phyloP scores from a whole-genome alignment of 1,140 invertebrate genomes.

The Mactra quadrangularis region DNA sequence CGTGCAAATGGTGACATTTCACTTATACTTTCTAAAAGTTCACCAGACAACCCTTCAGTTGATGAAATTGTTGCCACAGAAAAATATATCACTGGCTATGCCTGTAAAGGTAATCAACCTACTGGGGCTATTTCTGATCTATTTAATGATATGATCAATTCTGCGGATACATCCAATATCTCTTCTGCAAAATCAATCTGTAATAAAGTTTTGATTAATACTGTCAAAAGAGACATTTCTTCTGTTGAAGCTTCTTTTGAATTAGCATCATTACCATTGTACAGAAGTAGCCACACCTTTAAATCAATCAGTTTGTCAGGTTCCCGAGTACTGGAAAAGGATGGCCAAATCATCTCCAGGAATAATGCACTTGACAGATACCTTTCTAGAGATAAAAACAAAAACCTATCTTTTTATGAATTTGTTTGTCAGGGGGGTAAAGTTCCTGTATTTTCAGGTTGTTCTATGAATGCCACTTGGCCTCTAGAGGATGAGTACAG shows the following conservation, averaged over 20 bases:
- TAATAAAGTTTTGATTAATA: constrained; percentile 61
- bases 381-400: constrained; percentile 2
- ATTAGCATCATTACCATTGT: constrained; percentile 52
- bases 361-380: constrained; percentile 60
- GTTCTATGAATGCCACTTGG: constrained; percentile 41
- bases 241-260: constrained; percentile 62
- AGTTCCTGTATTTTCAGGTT: constrained; percentile 52
- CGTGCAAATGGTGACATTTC: constrained; percentile 66
- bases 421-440: constrained; percentile 50
- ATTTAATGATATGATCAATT: constrained; percentile 50
- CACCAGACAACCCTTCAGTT: constrained; percentile 64
- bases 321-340: constrained; percentile 43
- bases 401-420: constrained; percentile 19
- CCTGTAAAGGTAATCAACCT: constrained; percentile 48
- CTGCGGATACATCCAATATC: neutral
- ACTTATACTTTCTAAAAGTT: constrained; percentile 64
- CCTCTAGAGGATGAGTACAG: constrained; percentile 55
- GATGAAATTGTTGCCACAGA: constrained; percentile 46
- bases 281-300: constrained; percentile 59
- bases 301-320: constrained; percentile 60
- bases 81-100: constrained; percentile 61
- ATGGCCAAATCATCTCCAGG: constrained; percentile 24
- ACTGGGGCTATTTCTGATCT: constrained; percentile 32
- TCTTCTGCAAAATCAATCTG: constrained; percentile 39
- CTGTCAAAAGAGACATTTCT: constrained; percentile 63